Evolutionary conservation across 2,113 vertebrate species (phyloP), one percentile per base, ranked within the genome.

Genomic region (Triplophysa siluroides): DNA sequence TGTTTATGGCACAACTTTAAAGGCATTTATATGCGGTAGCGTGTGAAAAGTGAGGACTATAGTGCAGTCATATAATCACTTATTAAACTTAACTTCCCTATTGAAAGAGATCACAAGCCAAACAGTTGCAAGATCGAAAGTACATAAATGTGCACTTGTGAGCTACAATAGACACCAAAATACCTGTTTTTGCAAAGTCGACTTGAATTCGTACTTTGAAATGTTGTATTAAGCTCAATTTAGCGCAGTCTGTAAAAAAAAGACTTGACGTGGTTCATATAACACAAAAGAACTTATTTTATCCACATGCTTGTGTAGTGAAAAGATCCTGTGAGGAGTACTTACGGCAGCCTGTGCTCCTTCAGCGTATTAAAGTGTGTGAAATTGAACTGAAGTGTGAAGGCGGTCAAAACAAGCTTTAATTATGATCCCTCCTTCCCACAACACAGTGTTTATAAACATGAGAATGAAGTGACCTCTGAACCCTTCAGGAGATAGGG

Each of bases 361-460:
- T 58, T n/a, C 8, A 80, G 74, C 60, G 78, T 83, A 21, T 45
- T 47, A 33, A 65, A 19, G 33, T 21, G 78, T 72, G 82, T 82
- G 69, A 85, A 90, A 81, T 84, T 43, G 60, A 79, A 60, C 83
- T 67, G 16, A 50, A 76, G 60, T 6, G 65, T 56, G 64, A 82
- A 68, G 29, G 26, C 14, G 38, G 56, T 64, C 83, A 75, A 80
- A 84, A 82, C 54, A 67, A 38, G 45, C 77, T 50, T 86, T 69
- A 82, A 80, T 88, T 86, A 84, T 78, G 84, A 90, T 81, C 71
- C 74, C 78, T 73, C 84, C 86, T 88, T 54, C 23, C n/a, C 13
- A 64, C 85, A 80, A 81, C 70, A 79, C 76, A 18, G 70, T 89
- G 87, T 93, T 91, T 92, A 92, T 94, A 92, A 92, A 90, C 90